Evolutionary conservation across 2,888 invertebrate genomes (phyloP), one percentile per base, ranked within the genome.

Genomic region (Yponomeuta plumbellus): DNA sequence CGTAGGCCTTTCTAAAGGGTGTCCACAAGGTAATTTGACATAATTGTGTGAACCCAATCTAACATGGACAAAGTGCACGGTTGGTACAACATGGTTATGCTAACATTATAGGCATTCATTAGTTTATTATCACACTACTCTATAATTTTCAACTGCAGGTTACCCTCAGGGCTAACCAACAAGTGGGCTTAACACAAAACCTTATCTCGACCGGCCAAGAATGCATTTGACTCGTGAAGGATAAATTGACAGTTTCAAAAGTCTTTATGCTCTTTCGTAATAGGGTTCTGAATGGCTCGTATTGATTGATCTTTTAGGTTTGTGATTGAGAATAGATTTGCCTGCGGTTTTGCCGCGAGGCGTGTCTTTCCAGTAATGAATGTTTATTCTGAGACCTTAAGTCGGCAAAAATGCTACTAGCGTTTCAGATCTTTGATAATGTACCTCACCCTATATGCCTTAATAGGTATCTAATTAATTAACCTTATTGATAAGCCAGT

Each of bases 91-190:
- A 52, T 17, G 44, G 78, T 80, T 80, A 79, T 70, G 71, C 69
- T 69, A 62, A 71, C 71, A 73, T 76, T 76, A 76, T 52, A 75
- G 71, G 70, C 80, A 58, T 70, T 80, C 78, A 86, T 86, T 85
- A 85, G 80, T 85, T 80, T 80, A 85, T 84, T 85, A 85, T 83
- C 80, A 73, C 75, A 71, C 73, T 73, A 69, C 72, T 70, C 75
- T 75, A 74, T 80, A 79, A 84, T 85, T 84, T 82, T 69, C 65
- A 68, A 67, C 69, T 67, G 66, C 66, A 69, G 70, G 69, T 70
- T 70, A 68, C 61, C 66, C 70, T 70, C 44, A 73, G 17, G 71
- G 75, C 23, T 34, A 3, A n/a, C 4, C 26, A 39, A 62, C 62
- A 62, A 17, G 62, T 62, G 26, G 17, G n/a, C 23, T 59, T 10